A percentile compares a stretch with the other conserved stretches of the same genome.
phyloP scores from a whole-genome alignment of 1,140 invertebrate genomes.

The Aphelenchoides besseyi region DNA sequence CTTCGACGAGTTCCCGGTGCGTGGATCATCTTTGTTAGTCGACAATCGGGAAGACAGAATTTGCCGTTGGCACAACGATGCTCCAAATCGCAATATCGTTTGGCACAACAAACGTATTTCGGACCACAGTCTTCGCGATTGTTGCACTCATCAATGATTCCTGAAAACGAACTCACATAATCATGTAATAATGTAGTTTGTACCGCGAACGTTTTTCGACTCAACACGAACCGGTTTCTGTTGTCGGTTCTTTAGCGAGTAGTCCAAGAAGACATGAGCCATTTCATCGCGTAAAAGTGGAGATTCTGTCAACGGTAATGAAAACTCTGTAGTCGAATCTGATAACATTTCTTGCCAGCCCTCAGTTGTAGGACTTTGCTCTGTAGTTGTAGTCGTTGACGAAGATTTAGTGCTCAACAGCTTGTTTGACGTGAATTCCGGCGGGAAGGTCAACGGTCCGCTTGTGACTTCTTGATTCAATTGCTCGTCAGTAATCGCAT shows the following conservation, averaged over 20 bases:
- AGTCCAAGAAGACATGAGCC: conserved; percentile 14
- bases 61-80: conserved; percentile 4
- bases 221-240: conserved; percentile 18
- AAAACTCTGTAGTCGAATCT: neutral
- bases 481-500: conserved; percentile 1
- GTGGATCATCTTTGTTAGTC: conserved; percentile 22
- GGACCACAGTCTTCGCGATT: conserved; percentile 6
- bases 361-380: neutral
- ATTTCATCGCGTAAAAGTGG: neutral
- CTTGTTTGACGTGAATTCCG: neutral
- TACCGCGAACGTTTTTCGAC: neutral
- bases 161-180: neutral
- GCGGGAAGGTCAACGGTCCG: neutral
- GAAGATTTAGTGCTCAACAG: neutral
- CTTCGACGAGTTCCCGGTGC: neutral
- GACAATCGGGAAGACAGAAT: conserved; percentile 18
- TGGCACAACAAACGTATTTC: conserved; percentile 12
- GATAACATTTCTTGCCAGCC: neutral
- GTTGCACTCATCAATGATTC: conserved; percentile 7
- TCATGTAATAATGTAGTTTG: neutral
- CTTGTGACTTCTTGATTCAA: conserved; percentile 2
- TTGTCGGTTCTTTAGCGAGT: conserved; percentile 14
- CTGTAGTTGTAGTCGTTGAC: neutral
- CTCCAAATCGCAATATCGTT: conserved; percentile 6
- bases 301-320: neutral